Percentiles rank a stretch among this genome's conserved stretches.
phyloP scores from a whole-genome alignment of 2,888 invertebrate species.

The Tipula confusa region DNA sequence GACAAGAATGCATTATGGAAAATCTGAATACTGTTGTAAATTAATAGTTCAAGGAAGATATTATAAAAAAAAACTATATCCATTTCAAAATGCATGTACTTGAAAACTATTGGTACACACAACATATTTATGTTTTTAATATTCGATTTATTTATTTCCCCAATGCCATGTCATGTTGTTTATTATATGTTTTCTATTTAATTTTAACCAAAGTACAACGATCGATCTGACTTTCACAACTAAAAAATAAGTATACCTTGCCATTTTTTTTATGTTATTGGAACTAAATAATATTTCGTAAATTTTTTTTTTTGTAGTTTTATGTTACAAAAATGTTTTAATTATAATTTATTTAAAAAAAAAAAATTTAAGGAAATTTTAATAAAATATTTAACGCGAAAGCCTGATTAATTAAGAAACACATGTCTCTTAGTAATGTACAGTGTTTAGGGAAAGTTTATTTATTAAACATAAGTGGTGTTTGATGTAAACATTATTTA shows the following conservation, averaged over 20 bases:
- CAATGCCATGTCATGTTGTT: not conserved
- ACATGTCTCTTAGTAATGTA: not conserved
- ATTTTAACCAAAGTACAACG: not conserved
- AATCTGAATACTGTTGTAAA: too few relatives aligned
- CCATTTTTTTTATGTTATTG: not conserved
- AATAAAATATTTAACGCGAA: too few relatives aligned
- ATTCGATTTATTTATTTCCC: not conserved
- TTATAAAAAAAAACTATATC: not conserved
- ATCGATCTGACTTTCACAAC: not conserved
- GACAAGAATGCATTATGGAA: not conserved
- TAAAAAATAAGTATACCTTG: too few relatives aligned
- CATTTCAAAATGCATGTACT: not conserved
- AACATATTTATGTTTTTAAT: not conserved
- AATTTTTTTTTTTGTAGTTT: too few relatives aligned
- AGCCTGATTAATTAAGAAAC: not conserved
- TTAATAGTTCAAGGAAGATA: not conserved
- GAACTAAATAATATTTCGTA: too few relatives aligned
- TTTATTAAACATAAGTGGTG: not conserved
- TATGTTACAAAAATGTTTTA: not conserved
- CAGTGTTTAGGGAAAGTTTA: not conserved
- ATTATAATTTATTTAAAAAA: not conserved
- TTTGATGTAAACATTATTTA: not conserved
- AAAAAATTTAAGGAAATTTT: not conserved
- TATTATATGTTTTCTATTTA: not conserved
- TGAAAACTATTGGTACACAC: not conserved